Evolutionary conservation across 1,140 invertebrate species (phyloP).

Genomic region (Drosophila serrata): DNA sequence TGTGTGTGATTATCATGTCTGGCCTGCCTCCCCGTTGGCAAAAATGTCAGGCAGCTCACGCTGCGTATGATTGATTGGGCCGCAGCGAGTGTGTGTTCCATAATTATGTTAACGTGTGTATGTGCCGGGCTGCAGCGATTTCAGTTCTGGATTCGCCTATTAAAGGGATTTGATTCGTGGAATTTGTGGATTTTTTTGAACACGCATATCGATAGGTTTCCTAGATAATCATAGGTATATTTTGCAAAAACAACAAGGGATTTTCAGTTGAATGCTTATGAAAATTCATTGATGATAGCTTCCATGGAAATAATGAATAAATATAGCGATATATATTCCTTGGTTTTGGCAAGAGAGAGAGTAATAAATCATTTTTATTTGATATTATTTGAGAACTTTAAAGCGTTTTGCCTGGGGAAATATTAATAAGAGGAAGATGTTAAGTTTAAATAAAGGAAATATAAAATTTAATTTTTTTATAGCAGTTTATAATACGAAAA

Average conservation of each 20-base stretch:
- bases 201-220: constrained; percentile 3
- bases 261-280: constrained; percentile 20
- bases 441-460: not conserved
- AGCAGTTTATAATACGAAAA: no score
- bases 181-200: not conserved
- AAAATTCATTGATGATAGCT: constrained; percentile 23
- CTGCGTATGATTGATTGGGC: constrained; percentile 78
- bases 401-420: not conserved
- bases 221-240: constrained; percentile 2
- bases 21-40: constrained; percentile 13
- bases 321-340: not conserved
- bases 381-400: not conserved
- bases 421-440: not conserved
- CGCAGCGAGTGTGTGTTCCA: constrained; percentile 21
- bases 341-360: not conserved
- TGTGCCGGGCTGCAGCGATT: constrained; percentile 21
- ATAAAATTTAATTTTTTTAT: not conserved
- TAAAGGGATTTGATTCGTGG: constrained; percentile 27
- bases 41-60: constrained; percentile 47
- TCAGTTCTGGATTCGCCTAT: constrained; percentile 1
- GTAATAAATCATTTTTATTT: not conserved
- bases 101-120: constrained; percentile 34
- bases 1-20: constrained; percentile 60
- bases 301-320: constrained; percentile 1
- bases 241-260: constrained; percentile 17